Percentiles rank a stretch among this genome's conserved stretches.
Evolutionary conservation across 35 echinoderm and acorn worm species (phyloP).

Genomic region (Lytechinus pictus): DNA sequence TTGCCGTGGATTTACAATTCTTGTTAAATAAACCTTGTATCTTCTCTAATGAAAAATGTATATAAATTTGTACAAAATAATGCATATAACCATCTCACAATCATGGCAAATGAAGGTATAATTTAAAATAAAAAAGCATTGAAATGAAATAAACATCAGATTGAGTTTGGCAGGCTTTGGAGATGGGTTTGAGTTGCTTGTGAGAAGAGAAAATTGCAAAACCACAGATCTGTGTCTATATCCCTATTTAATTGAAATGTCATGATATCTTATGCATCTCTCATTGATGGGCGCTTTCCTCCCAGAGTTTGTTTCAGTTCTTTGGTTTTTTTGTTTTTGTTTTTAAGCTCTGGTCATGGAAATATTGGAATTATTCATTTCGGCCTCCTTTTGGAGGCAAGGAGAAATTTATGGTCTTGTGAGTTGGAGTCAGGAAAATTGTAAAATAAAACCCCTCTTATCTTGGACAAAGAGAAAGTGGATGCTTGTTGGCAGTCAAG

Average conservation of each 20-base stretch:
- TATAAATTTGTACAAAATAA: conserved; percentile 2
- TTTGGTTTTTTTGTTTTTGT: not conserved
- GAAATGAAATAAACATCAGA: conserved; percentile 36
- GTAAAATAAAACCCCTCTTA: not conserved
- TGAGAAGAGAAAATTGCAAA: conserved; percentile 14
- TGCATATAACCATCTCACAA: not conserved
- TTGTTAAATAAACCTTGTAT: not conserved
- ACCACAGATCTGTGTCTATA: conserved; percentile 25
- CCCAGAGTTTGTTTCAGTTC: not conserved
- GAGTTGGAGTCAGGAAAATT: not conserved
- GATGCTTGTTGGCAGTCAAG: not conserved
- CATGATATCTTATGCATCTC: conserved; percentile 32
- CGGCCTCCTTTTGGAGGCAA: not conserved
- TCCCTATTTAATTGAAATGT: conserved; percentile 39
- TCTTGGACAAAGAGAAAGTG: not conserved
- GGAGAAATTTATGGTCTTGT: not conserved
- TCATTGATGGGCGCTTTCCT: conserved; percentile 3
- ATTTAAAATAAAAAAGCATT: not conserved
- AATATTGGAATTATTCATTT: not conserved
- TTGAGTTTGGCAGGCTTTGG: conserved; percentile 15
- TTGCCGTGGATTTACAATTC: not conserved
- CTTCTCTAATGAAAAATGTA: not conserved
- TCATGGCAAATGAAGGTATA: not conserved
- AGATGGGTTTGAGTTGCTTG: not conserved
- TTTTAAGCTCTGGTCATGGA: not conserved